phyloP scores from a whole-genome alignment of 1,140 invertebrate species.

The Zaprionus africanus region DNA sequence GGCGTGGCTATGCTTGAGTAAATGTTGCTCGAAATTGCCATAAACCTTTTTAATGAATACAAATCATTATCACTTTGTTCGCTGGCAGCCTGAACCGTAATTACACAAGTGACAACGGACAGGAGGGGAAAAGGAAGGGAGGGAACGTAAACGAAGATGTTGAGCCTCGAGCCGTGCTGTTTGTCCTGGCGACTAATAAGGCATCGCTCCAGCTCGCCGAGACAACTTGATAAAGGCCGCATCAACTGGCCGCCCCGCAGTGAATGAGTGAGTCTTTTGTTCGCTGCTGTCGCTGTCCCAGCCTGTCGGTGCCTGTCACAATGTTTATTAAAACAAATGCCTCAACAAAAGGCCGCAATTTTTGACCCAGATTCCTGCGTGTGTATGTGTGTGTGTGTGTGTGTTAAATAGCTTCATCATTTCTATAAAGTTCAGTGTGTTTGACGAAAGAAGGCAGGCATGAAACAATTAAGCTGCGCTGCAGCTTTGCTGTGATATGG shows the following conservation, averaged over 20 bases:
- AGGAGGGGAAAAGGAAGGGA: constrained; percentile 17
- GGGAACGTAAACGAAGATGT: not conserved
- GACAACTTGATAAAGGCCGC: constrained; percentile 74
- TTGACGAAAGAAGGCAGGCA: constrained; percentile 17
- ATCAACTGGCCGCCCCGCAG: constrained; percentile 23
- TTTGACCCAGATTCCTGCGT: constrained; percentile 70
- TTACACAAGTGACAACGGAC: constrained; percentile 57
- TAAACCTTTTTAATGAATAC: constrained; percentile 83
- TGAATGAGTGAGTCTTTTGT: constrained; percentile 33
- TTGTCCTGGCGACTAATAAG: constrained; percentile 71
- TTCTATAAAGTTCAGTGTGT: constrained; percentile 70
- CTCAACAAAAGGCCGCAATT: constrained; percentile 70
- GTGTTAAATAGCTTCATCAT: constrained; percentile 73
- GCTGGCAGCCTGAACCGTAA: constrained; percentile 74
- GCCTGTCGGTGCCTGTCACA: constrained; percentile 68
- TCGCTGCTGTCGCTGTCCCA: constrained; percentile 36
- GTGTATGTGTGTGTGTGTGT: constrained; percentile 42
- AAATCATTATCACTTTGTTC: constrained; percentile 82
- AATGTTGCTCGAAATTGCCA: constrained; percentile 78
- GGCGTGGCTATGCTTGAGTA: constrained; percentile 33
- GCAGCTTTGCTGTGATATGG: constrained; percentile 20
- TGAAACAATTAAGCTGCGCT: constrained; percentile 65
- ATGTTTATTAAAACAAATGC: constrained; percentile 80
- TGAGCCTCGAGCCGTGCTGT: constrained; percentile 25
- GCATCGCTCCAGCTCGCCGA: constrained; percentile 56